Conservation (phyloP, 92 coral and sea anemone species). For the Meandrina meandrites region DNA sequence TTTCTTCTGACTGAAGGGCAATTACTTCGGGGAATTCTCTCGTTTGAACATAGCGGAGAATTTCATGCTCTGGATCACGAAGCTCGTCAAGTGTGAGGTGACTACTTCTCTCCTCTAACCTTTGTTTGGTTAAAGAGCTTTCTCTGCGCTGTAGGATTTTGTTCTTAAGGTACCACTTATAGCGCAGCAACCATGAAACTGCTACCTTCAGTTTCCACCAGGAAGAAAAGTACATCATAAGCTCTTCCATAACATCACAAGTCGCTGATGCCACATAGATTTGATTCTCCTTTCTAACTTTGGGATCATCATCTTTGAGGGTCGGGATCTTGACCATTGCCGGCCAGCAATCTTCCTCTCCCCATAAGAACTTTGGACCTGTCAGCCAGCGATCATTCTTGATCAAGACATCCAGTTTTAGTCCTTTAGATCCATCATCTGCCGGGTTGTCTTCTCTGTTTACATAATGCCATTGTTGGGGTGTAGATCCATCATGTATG, state of each 20-base stretch:
- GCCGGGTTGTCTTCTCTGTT: no score
- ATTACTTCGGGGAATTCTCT: not conserved
- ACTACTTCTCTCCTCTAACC: no score
- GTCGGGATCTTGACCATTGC: conserved; percentile 31
- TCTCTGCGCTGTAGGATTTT: conserved; percentile 5
- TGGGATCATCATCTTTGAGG: no score
- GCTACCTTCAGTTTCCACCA: no score
- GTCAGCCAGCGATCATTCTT: conserved; percentile 60
- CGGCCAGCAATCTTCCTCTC: conserved; percentile 49
- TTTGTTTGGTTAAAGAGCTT: not conserved
- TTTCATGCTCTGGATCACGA: not conserved
- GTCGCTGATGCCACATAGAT: conserved; percentile 29
- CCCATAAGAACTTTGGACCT: conserved; percentile 61
- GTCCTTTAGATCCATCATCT: no score
- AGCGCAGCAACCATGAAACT: conserved; percentile 61
- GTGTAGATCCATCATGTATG: no score
- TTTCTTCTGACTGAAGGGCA: no score
- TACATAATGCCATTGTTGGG: no score
- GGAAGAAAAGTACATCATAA: conserved; percentile 45
- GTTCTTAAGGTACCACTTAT: conserved; percentile 45
- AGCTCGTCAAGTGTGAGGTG: no score
- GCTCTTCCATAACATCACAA: conserved; percentile 25
- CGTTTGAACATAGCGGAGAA: no score
- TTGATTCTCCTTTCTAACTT: conserved; percentile 53
- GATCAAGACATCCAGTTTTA: conserved; percentile 40